Evolutionary conservation across 2,113 vertebrate species (phyloP).

Genomic region (Pristiophorus japonicus): DNA sequence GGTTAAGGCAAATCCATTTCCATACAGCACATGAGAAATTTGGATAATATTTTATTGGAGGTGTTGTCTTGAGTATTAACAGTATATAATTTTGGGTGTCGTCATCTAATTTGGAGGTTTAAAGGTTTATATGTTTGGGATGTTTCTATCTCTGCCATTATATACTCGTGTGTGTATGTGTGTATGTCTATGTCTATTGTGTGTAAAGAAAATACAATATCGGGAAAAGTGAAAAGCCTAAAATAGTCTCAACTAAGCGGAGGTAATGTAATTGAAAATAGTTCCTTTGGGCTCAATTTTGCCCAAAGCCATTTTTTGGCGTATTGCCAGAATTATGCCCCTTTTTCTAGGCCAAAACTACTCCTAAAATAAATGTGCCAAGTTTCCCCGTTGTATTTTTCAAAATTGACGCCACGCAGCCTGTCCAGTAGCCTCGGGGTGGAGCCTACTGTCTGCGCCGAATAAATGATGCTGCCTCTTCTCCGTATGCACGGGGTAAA

Average conservation of each 20-base stretch:
- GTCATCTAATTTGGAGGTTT: background rate
- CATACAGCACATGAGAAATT: background rate
- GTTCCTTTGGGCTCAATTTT: too few species aligned
- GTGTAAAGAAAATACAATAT: background rate
- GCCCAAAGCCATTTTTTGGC: too few species aligned
- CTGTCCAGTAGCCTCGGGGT: too few species aligned
- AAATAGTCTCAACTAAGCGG: background rate
- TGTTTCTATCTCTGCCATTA: background rate
- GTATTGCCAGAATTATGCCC: too few species aligned
- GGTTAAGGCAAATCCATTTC: background rate
- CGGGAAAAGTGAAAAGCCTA: background rate
- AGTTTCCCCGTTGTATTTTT: too few species aligned
- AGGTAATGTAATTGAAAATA: background rate
- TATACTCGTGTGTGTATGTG: background rate
- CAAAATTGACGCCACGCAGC: too few species aligned
- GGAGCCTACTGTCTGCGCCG: too few species aligned
- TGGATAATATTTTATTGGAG: background rate
- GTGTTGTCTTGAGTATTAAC: background rate
- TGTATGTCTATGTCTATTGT: background rate
- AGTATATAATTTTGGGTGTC: too few species aligned
- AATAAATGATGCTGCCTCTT: too few species aligned
- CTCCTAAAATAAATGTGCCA: too few species aligned
- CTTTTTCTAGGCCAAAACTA: too few species aligned
- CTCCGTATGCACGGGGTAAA: too few species aligned
- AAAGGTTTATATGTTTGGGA: background rate